Base-by-base conservation (phyloP, 1,140 invertebrate genomes). In the Drosophila ironensis region DNA sequence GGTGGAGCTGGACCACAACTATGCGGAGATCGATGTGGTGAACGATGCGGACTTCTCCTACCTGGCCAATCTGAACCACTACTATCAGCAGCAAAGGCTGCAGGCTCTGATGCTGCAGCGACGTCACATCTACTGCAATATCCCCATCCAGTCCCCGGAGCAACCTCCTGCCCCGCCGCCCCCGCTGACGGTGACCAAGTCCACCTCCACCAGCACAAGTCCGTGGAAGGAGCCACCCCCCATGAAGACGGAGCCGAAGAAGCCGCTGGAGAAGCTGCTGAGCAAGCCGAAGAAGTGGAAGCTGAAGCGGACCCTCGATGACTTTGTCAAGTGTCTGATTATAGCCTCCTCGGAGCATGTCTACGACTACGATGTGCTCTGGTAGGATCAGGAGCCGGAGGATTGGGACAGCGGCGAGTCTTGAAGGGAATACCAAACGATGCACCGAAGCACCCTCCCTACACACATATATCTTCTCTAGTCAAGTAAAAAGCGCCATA, bases 1-100 rank as follows among this genome's bases (percentile, higher is more conserved):
- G 0, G 6, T 8, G 33, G 33, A 37, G 33, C 47, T 46, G 51
- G 51, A 57, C 33, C 47, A 50, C 56, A 88, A 88, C 44, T 88
- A 88, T 61, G 87, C 81, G n/a, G 87, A 88, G 40, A 88, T 88
- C 19, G 87, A 88, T 73, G 87, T 88, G 16, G 57, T 88, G n/a
- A 74, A 88, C 51, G 77, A 88, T 19, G 46, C 67, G 35, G 87
- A 87, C 16, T 74, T 89, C 16, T 87, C 12, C 52, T 88, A 87
- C 33, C 60, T 89, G 68, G 74, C 87, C 38, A 89, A 89, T 59
- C 59, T 89, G 24, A 89, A 89, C 33, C 74, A 88, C 17, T 89
- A 89, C 44, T 89, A 89, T 44, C 71, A 87, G 40, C 66, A 89
- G 66, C 81, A 76, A 20, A 60, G 82, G 0, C 20, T 84, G 44